Evolutionary conservation across 2,888 invertebrate species (phyloP), one percentile per base, ranked within the genome.

Genomic region (Protodeltote pygarga): DNA sequence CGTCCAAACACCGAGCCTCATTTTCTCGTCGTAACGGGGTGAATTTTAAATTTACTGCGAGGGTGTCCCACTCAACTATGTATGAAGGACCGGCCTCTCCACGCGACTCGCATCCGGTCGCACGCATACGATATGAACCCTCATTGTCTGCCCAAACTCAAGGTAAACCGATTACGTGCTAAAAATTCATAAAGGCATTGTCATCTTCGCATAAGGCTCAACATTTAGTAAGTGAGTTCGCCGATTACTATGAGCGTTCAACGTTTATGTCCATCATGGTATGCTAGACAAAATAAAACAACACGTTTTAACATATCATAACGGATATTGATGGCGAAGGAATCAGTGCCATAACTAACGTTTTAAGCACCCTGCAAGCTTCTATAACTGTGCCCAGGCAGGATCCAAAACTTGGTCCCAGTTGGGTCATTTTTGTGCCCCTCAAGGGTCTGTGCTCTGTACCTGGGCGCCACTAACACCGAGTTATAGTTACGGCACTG

Each of bases 161-260:
- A 81, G 81, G 80, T 89, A 84, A 87, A 87, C 83, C 83, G 83
- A 88, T 87, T 87, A 87, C 80, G 77, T 75, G 83, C 83, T 84
- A 85, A 88, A 87, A 87, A 88, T 87, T 87, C 83, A 88, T 89
- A 87, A 83, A 84, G 76, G 73, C 72, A 79, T 81, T 83, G 83
- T 81, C 81, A 77, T 83, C 79, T 77, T 77, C 65, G 65, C 70
- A 71, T 71, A 68, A 71, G 79, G 74, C 71, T 71, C 77, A 75
- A 79, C 81, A 77, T 79, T 81, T 78, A 78, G 78, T 80, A 81
- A 85, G 77, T 74, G 79, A 75, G 58, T 70, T 63, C 55, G 47
- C 40, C 76, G 69, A 77, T 83, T 81, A 82, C 64, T 51, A 47
- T 27, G 9, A 20, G 35, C 33, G 38, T 39, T 53, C 52, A 70